Evolutionary conservation across 2,797 vertebrate species (phyloP).

Genomic region (Ambastaia sidthimunki): DNA sequence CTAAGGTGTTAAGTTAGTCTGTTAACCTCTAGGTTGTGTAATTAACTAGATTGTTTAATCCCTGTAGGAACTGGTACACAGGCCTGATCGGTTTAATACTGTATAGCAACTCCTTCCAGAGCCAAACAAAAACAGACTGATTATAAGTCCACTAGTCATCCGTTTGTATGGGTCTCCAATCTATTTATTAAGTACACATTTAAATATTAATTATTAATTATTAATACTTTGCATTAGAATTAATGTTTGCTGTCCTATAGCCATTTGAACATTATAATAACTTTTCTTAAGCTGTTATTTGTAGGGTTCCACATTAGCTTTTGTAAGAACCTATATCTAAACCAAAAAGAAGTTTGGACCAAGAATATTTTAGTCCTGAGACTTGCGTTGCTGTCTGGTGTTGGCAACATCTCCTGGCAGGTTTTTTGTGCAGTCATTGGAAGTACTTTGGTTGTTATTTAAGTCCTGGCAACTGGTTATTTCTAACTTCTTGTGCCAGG

Average conservation of each 20-base stretch:
- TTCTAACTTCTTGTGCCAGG: not conserved
- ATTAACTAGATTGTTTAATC: constrained; percentile 27
- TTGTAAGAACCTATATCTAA: not conserved
- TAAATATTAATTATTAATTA: not conserved
- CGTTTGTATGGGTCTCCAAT: not conserved
- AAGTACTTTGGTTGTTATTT: not conserved
- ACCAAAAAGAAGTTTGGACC: not conserved
- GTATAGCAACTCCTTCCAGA: constrained; percentile 1
- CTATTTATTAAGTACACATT: not conserved
- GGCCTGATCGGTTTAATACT: constrained; percentile 11
- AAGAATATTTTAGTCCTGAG: not conserved
- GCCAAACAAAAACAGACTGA: constrained; percentile 11
- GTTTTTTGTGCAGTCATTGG: constrained; percentile 14
- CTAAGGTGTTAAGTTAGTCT: not conserved
- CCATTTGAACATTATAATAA: not conserved
- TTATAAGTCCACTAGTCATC: not conserved
- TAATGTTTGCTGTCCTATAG: not conserved
- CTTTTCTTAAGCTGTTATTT: not conserved
- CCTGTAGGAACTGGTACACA: not conserved
- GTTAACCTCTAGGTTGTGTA: constrained; percentile 6
- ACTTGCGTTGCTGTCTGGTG: not conserved
- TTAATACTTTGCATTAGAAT: not conserved
- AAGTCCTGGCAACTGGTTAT: not conserved
- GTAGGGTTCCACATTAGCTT: not conserved
- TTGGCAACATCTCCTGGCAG: constrained; percentile 10